Percentiles rank a stretch among this genome's conserved stretches.
These are phyloP conservation scores for Rhinophrynus dorsalis DNA, from an alignment of 2,797 vertebrate species.

Conservation along the genomic window DNA sequence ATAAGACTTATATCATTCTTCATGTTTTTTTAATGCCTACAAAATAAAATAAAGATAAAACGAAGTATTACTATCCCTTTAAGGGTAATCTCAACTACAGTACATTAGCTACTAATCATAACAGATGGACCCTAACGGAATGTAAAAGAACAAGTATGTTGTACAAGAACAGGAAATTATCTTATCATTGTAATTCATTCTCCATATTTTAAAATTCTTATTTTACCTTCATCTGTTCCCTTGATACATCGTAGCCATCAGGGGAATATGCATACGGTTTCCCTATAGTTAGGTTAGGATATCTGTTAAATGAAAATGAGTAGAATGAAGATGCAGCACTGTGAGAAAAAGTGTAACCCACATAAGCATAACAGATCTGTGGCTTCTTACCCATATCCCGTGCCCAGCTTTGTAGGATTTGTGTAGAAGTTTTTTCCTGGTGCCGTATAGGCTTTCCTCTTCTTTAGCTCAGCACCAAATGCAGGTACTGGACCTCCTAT, in stretches of 20 bases:
- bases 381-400: conserved; percentile 79
- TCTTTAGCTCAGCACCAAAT: conserved; percentile 70
- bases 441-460: conserved; percentile 61
- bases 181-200: no score
- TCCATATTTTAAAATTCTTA: no score
- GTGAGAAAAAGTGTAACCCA: not conserved
- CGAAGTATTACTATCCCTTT: no score
- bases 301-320: conserved; percentile 65
- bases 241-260: conserved; percentile 72
- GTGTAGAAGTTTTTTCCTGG: conserved; percentile 83
- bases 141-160: not conserved
- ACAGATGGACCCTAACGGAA: no score
- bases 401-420: conserved; percentile 82
- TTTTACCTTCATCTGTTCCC: conserved; percentile 73
- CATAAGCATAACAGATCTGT: not conserved
- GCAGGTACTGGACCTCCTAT: conserved; percentile 73
- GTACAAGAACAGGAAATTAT: not conserved
- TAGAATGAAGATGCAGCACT: not conserved
- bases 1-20: no score
- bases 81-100: no score
- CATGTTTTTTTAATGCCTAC: no score
- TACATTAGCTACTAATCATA: no score
- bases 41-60: no score
- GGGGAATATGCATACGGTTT: conserved; percentile 68
- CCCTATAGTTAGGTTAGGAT: conserved; percentile 79